Conservation (phyloP, 2,888 invertebrate species). For the Formica aserva region DNA sequence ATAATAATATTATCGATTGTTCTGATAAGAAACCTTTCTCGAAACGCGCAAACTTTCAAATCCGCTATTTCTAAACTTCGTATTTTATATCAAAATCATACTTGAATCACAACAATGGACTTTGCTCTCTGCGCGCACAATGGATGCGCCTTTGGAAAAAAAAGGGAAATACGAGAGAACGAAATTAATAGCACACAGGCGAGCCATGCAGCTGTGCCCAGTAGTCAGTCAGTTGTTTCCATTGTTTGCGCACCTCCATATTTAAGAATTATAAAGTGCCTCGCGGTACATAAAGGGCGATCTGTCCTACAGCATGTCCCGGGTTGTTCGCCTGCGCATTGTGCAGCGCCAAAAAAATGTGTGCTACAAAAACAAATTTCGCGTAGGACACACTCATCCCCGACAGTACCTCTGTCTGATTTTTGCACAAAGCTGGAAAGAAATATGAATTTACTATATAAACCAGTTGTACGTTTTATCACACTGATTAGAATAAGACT, state of each 20-base stretch:
- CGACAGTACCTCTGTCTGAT: slow-evolving; percentile 15
- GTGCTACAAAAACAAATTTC: slow-evolving; percentile 19
- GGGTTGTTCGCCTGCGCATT: slow-evolving; percentile 25
- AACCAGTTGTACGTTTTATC: slow-evolving; percentile 1
- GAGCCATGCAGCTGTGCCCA: slow-evolving; percentile 9
- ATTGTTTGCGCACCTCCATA: slow-evolving; percentile 46
- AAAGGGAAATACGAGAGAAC: slow-evolving; percentile 20
- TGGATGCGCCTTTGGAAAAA: background rate
- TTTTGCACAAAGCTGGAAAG: slow-evolving; percentile 11
- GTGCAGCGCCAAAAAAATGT: slow-evolving; percentile 6
- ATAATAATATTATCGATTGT: background rate
- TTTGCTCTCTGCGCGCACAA: slow-evolving; percentile 3
- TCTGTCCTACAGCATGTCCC: background rate
- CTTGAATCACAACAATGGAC: slow-evolving; percentile 5
- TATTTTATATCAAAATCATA: slow-evolving; percentile 27
- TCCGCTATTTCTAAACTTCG: background rate
- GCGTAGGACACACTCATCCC: background rate
- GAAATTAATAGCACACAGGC: slow-evolving; percentile 36
- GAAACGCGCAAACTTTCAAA: background rate
- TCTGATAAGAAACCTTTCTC: background rate
- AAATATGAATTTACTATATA: background rate
- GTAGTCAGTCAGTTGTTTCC: slow-evolving; percentile 48
- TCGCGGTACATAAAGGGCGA: slow-evolving; percentile 37
- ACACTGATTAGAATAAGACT: background rate
- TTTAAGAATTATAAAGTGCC: slow-evolving; percentile 50